phyloP scores from a whole-genome alignment of 2,797 vertebrate genomes.

The Gymnothorax javanicus region DNA sequence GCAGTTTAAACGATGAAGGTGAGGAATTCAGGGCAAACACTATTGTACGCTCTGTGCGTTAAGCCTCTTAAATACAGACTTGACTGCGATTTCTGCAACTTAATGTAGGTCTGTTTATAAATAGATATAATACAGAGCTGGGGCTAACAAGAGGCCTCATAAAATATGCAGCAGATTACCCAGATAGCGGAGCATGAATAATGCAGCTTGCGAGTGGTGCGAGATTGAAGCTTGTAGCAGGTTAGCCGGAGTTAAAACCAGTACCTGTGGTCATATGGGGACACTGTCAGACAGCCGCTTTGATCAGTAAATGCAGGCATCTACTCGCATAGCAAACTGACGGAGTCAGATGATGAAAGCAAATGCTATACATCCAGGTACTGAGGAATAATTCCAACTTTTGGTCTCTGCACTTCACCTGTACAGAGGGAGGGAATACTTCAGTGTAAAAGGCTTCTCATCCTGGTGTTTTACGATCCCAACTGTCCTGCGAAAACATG shows the following conservation, averaged over 20 bases:
- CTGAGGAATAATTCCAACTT: too few relatives aligned
- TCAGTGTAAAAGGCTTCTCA: too few relatives aligned
- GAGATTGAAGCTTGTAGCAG: neutral
- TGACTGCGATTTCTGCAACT: conserved; percentile 33
- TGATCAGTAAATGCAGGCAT: neutral
- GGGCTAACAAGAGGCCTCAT: conserved; percentile 34
- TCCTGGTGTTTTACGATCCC: too few relatives aligned
- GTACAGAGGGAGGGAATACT: too few relatives aligned
- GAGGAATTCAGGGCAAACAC: neutral
- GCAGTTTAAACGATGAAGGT: neutral
- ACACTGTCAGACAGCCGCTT: neutral
- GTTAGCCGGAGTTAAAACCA: conserved; percentile 6
- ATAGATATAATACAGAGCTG: conserved; percentile 35
- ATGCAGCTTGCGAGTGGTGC: conserved; percentile 35
- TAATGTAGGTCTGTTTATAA: conserved; percentile 40
- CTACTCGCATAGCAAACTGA: conserved; percentile 2
- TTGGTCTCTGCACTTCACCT: too few relatives aligned
- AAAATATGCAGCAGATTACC: conserved; percentile 45
- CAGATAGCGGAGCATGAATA: conserved; percentile 32
- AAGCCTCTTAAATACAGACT: neutral
- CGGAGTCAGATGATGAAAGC: neutral
- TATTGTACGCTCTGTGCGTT: neutral
- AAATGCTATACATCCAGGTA: neutral
- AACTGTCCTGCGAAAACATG: too few relatives aligned
- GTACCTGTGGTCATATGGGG: conserved; percentile 5